Conservation (phyloP, 2,797 vertebrate species). For the Nasua narica region DNA sequence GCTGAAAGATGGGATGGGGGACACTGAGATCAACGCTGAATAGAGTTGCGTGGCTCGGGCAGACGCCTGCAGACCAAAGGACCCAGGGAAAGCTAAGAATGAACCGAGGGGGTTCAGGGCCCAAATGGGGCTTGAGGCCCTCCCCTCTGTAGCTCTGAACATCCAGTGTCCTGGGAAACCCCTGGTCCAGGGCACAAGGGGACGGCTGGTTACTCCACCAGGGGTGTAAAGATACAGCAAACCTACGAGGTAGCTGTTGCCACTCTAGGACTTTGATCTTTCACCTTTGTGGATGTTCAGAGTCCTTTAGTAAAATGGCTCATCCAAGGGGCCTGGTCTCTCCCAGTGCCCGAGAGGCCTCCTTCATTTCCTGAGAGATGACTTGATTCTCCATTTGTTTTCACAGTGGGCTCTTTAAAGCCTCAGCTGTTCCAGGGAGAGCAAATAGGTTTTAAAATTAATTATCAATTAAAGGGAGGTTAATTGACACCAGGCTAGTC, state of each 20-base stretch:
- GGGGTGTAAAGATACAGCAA: background rate
- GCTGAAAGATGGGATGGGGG: background rate
- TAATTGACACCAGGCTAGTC: slow-evolving; percentile 79
- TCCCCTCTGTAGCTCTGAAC: background rate
- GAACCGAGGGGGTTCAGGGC: background rate
- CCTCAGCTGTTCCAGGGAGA: slow-evolving; percentile 80
- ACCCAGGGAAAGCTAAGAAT: background rate
- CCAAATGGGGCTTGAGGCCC: accelerated
- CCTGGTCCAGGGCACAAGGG: background rate
- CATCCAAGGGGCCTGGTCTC: background rate
- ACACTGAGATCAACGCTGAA: background rate
- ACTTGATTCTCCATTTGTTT: slow-evolving; percentile 70
- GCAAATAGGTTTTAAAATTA: slow-evolving; percentile 84
- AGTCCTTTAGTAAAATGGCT: background rate
- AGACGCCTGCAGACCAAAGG: background rate
- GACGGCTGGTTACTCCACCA: background rate
- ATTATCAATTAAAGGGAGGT: slow-evolving; percentile 85
- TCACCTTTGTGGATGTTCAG: background rate
- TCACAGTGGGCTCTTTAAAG: slow-evolving; percentile 74
- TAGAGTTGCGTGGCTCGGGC: background rate
- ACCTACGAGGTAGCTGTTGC: background rate
- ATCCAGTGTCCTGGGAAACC: accelerated
- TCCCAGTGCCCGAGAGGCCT: background rate
- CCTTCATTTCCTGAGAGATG: slow-evolving; percentile 66
- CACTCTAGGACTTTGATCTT: background rate